A percentile compares a stretch with the other conserved stretches of the same genome.
These are phyloP conservation scores for Sebastes melanostomus DNA, from an alignment of 2,797 vertebrate species.

Conservation along the genomic window DNA sequence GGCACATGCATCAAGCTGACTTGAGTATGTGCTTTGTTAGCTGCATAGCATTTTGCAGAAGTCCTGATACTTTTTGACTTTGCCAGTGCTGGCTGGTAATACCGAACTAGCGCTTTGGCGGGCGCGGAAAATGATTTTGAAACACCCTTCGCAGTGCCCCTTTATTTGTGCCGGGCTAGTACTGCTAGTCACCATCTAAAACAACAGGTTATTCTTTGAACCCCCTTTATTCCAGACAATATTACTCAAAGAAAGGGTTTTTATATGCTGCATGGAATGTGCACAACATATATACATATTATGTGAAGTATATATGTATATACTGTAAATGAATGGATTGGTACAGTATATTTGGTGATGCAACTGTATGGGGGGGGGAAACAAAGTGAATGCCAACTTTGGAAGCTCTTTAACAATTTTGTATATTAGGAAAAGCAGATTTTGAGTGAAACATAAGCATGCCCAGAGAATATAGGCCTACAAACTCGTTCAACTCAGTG, in stretches of 20 bases:
- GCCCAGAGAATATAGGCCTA: slow-evolving; percentile 66
- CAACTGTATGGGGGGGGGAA: slow-evolving; percentile 41
- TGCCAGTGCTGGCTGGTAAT: slow-evolving; percentile 14
- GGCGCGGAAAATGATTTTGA: slow-evolving; percentile 3
- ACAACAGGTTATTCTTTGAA: slow-evolving; percentile 13
- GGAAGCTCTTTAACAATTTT: slow-evolving; percentile 66
- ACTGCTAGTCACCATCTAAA: slow-evolving; percentile 26
- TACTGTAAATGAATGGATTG: slow-evolving; percentile 61
- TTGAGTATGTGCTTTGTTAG: slow-evolving; percentile 66
- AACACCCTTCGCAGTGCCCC: slow-evolving; percentile 14
- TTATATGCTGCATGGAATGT: slow-evolving; percentile 78
- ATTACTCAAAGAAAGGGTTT: slow-evolving; percentile 45
- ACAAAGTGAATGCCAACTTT: slow-evolving; percentile 63
- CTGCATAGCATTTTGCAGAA: slow-evolving; percentile 25
- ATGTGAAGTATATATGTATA: slow-evolving; percentile 64
- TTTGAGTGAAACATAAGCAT: slow-evolving; percentile 71
- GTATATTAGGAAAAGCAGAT: slow-evolving; percentile 53
- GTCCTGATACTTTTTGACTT: slow-evolving; percentile 32
- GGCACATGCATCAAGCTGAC: slow-evolving; percentile 67
- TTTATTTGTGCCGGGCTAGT: slow-evolving; percentile 7
- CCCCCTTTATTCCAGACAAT: slow-evolving; percentile 7
- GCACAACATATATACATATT: slow-evolving; percentile 64
- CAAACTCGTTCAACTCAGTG: slow-evolving; percentile 78
- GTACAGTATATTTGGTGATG: slow-evolving; percentile 61
- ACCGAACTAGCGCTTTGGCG: slow-evolving; percentile 2